Evolutionary conservation across 2,797 vertebrate genomes (phyloP), one percentile per base, ranked within the genome.

Genomic region (Gephyroberyx darwinii): DNA sequence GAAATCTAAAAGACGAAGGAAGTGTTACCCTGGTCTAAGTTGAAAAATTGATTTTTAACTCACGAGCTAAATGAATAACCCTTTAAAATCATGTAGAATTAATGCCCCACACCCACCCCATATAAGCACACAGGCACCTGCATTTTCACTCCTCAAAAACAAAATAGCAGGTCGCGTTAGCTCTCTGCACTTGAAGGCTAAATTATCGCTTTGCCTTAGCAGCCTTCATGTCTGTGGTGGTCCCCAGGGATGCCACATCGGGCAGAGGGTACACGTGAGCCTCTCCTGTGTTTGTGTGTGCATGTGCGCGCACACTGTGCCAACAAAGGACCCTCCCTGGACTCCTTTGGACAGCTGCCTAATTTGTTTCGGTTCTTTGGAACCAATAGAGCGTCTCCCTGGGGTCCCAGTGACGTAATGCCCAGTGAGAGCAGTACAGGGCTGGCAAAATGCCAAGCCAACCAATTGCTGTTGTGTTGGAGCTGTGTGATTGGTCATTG

Each of bases 351-450:
- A 90, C 87, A 75, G 87, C 88, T 86, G 86, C 91, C 91, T 91
- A 91, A 93, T 93, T 94, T 92, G 87, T 91, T 90, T 94, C 87
- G 85, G 81, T 86, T 87, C 88, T 88, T 87, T 88, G 81, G 83
- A 86, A 81, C 87, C 89, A 80, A 74, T 91, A 65, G 75, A 78
- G 65, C 53, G 55, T 86, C 79, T 90, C 87, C 88, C 86, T 71
- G 74, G 82, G 84, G 88, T 85, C 79, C 71, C 65, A 69, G 83
- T 94, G 91, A 92, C 89, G 90, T 92, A 88, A 93, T 90, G 79
- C 68, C 50, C 77, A 73, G 69, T 71, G 64, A 56, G 74, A 83
- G 71, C 55, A 86, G 80, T 81, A 80, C 70, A 53, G 65, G 19
- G 45, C 52, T 93, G 89, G 89, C 92, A 47, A 53, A 7, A 26